These are phyloP conservation scores for Chloebia gouldiae DNA, from an alignment of 2,113 vertebrate species.

Conservation along the genomic window DNA sequence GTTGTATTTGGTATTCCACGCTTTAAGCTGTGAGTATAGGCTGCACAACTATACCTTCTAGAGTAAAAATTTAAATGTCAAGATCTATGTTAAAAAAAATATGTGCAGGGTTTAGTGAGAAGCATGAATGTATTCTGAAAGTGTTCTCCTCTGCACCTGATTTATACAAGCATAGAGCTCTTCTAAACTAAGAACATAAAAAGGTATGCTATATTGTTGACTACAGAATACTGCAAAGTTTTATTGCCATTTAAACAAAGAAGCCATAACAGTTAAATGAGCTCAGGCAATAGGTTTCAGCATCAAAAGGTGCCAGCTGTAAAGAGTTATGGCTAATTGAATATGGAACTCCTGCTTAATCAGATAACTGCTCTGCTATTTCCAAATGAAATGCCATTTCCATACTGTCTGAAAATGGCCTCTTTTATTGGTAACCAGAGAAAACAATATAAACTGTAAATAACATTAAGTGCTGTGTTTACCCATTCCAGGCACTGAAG, in stretches of 20 bases:
- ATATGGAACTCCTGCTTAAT: constrained; percentile 86
- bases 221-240: constrained; percentile 82
- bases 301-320: constrained; percentile 83
- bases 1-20: not conserved
- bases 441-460: constrained; percentile 86
- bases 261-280: constrained; percentile 85
- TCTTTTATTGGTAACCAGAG: constrained; percentile 84
- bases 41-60: constrained; percentile 11
- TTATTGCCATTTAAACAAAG: constrained; percentile 88
- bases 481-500: constrained; percentile 91
- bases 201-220: constrained; percentile 78
- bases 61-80: constrained; percentile 64
- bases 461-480: constrained; percentile 88
- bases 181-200: constrained; percentile 79
- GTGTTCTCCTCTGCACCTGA: constrained; percentile 64
- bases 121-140: constrained; percentile 70
- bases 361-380: constrained; percentile 84
- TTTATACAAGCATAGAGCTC: constrained; percentile 74
- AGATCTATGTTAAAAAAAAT: constrained; percentile 62
- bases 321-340: constrained; percentile 88
- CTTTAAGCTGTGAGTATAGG: constrained; percentile 9
- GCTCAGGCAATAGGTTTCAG: constrained; percentile 83
- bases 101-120: constrained; percentile 50
- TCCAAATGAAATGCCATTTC: constrained; percentile 85
- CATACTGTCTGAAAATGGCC: constrained; percentile 80